Conservation (phyloP, 2,113 vertebrate genomes). For the Nannobrachium achirus region DNA sequence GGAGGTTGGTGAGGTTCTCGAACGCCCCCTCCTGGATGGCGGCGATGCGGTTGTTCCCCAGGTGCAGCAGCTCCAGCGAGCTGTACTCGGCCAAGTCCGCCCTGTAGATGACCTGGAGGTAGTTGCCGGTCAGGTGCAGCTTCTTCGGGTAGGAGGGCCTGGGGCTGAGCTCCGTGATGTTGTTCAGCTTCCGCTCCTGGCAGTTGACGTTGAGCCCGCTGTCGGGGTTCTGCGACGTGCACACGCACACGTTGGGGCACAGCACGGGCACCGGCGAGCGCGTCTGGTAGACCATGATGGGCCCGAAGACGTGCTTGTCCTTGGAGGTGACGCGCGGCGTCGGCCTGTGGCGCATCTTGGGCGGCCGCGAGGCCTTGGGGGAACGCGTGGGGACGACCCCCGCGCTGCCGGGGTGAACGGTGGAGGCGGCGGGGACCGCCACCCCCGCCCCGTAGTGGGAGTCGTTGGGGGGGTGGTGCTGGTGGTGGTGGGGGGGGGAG, state of each 20-base stretch:
- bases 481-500: slow-evolving; percentile 68
- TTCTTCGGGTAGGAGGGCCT: slow-evolving; percentile 96
- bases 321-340: slow-evolving; percentile 91
- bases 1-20: slow-evolving; percentile 92
- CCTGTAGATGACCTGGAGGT: slow-evolving; percentile 90
- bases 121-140: slow-evolving; percentile 96
- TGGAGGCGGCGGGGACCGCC: slow-evolving; percentile 73
- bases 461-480: slow-evolving; percentile 81
- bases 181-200: slow-evolving; percentile 93
- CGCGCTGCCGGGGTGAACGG: slow-evolving; percentile 84
- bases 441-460: slow-evolving; percentile 79
- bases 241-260: slow-evolving; percentile 91
- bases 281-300: slow-evolving; percentile 99
- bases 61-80: slow-evolving; percentile 92
- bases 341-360: slow-evolving; percentile 92
- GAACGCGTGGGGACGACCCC: slow-evolving; percentile 84
- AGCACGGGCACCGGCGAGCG: slow-evolving; percentile 92
- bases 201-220: slow-evolving; percentile 96
- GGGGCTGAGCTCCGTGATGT: slow-evolving; percentile 92
- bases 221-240: slow-evolving; percentile 93
- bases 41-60: slow-evolving; percentile 96
- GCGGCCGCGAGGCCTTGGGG: slow-evolving; percentile 91
- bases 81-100: slow-evolving; percentile 89
- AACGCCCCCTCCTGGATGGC: slow-evolving; percentile 95
- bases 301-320: slow-evolving; percentile 95